Evolutionary conservation across 1,140 invertebrate species (phyloP), one percentile per base, ranked within the genome.

Genomic region (Drosophila sp.): DNA sequence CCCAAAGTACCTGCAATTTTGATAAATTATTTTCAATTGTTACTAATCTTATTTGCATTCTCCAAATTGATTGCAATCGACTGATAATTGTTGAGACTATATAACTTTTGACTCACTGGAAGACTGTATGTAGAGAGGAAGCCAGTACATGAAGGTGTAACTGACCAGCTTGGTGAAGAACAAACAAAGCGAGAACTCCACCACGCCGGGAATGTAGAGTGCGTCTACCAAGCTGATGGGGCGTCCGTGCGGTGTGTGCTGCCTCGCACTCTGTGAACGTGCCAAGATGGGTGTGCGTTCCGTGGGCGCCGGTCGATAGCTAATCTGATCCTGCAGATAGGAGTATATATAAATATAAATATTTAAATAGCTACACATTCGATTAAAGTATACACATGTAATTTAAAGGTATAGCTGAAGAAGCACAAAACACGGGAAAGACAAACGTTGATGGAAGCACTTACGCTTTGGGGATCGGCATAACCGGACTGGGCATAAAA

Each of bases 141-240:
- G 93, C 98, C 98, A 99, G 91, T 97, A 99, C 8, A 99, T 94
- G 92, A 99, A 99, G 61, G 98, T 99, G 90, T 99, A 99, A 90
- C 96, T 98, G 56, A 99, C 98, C 5, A 99, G 93, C 92, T 99
- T 99, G n/a, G 97, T 97, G 93, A 99, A 99, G 92, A 99, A 99
- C 32, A 99, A 93, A 36, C 97, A 97, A 2, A 99, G 90, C 0
- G 98, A 98, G 93, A 97, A 99, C 92, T 99, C 98, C 3, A 98
- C 83, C 1, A 99, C 98, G 16, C 98, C 98, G n/a, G 97, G 97
- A 87, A 98, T 98, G 73, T 93, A 92, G 0, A 97, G 91, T 25
- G 97, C 97, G 34, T 94, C 94, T 0, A 94, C 78, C 70, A 98
- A 95, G 56, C 96, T 95, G 66, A 98, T 96, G 3, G 97, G 96